phyloP scores from a whole-genome alignment of 2,797 vertebrate genomes.

The Smutsia gigantea region DNA sequence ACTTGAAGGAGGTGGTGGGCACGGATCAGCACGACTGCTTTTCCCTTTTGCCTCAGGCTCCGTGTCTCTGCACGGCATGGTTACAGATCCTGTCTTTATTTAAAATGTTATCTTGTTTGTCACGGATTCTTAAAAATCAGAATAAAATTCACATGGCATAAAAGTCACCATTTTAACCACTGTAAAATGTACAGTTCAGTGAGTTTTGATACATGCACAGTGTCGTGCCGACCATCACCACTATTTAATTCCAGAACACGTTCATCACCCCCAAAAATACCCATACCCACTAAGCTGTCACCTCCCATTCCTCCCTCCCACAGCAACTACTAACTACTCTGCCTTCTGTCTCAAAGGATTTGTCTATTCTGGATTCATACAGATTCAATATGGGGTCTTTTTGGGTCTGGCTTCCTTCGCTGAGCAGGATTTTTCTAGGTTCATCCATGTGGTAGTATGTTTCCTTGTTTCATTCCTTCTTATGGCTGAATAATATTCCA shows the following conservation, averaged over 20 bases:
- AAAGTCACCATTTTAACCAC: background rate
- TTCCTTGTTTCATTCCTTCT: background rate
- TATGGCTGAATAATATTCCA: background rate
- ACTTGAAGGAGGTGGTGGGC: background rate
- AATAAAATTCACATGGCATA: background rate
- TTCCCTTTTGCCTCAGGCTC: background rate
- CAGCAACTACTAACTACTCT: rapidly evolving
- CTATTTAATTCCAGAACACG: background rate
- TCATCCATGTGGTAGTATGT: rapidly evolving
- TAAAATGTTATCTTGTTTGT: background rate
- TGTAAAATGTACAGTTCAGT: background rate
- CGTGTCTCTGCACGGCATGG: rapidly evolving
- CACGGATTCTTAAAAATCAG: background rate
- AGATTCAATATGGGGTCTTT: background rate
- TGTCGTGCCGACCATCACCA: rapidly evolving
- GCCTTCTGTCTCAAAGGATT: background rate
- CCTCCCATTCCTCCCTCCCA: rapidly evolving
- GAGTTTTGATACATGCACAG: rapidly evolving
- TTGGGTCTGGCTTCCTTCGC: background rate
- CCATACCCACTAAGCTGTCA: rapidly evolving
- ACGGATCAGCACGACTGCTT: rapidly evolving
- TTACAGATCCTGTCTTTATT: background rate
- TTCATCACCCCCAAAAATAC: background rate
- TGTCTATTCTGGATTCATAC: background rate
- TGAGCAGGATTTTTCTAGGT: background rate